Conservation (phyloP, 2,797 vertebrate genomes). For the Crenuchus spilurus region DNA sequence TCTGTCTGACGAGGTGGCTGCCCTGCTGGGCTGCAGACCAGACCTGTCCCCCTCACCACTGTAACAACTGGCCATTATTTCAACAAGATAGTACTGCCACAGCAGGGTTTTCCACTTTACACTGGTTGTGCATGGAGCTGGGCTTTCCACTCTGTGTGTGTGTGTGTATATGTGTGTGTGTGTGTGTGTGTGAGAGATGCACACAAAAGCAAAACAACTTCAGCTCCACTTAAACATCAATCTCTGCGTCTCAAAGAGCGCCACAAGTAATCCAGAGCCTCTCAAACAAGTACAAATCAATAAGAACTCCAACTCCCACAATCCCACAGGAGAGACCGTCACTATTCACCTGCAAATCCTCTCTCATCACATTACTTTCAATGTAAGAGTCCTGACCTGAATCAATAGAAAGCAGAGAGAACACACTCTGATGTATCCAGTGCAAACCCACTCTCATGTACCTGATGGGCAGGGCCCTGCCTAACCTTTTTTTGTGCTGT, state of each 20-base stretch:
- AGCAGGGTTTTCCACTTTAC: conserved; percentile 67
- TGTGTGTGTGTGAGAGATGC: no score
- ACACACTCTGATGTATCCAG: conserved; percentile 43
- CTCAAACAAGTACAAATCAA: conserved; percentile 50
- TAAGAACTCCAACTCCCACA: conserved; percentile 46
- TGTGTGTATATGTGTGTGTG: neutral
- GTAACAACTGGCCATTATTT: conserved; percentile 62
- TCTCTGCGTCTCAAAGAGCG: conserved; percentile 40
- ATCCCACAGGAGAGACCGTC: conserved; percentile 29
- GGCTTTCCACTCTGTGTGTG: conserved; percentile 28
- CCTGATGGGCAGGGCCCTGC: neutral
- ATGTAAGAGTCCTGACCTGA: conserved; percentile 38
- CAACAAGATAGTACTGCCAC: conserved; percentile 45
- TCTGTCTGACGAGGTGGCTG: conserved; percentile 57
- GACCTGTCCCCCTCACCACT: conserved; percentile 31
- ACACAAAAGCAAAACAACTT: conserved; percentile 37
- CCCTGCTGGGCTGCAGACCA: conserved; percentile 41
- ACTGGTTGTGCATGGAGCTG: conserved; percentile 38
- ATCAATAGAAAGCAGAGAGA: conserved; percentile 56
- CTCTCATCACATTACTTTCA: conserved; percentile 37
- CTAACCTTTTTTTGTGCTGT: conserved; percentile 5
- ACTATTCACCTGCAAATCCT: conserved; percentile 44
- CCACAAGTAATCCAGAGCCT: conserved; percentile 49
- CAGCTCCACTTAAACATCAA: conserved; percentile 52
- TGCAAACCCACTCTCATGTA: conserved; percentile 11